Base-by-base conservation (phyloP, 2,888 invertebrate genomes). In the Miltochrista miniata region DNA sequence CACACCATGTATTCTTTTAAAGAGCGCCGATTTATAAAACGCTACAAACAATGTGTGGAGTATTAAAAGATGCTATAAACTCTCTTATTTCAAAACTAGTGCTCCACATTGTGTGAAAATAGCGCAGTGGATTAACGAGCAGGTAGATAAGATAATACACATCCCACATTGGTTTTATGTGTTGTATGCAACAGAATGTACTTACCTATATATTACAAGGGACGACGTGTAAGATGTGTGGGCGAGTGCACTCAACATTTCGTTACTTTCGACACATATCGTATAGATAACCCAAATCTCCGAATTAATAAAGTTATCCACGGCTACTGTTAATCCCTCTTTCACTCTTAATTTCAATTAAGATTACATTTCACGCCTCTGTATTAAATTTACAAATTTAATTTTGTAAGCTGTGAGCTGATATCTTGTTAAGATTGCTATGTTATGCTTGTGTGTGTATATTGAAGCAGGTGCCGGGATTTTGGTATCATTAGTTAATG, bases 131-230 rank as follows among this genome's bases (percentile, higher is more conserved):
- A 80, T 83, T 81, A 80, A 73, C 79, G 67, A 76, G 73, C 77
- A 74, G 72, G 70, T 74, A 81, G 85, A 89, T 87, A 85, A 87
- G 84, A 89, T 88, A 87, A 81, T 79, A 82, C 79, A 81, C 83
- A 79, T 73, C 81, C 81, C 81, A 87, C 85, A 81, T 83, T 83
- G 40, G 34, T 59, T 47, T 54, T 30, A 11, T 7, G 53, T 56
- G 56, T 8, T 29, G 45, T 45, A 44, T 45, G 48, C 39, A 31
- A 11, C 24, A 30, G n/a, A 33, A 45, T 33, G 52, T n/a, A n/a
- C n/a, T n/a, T n/a, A n/a, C n/a, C n/a, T n/a, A n/a, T n/a, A n/a
- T n/a, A n/a, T 42, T 41, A 49, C 34, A 45, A 45, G 46, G 30
- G 39, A 31, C 38, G 44, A 46, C 51, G 64, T 56, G 53, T 59